Base-by-base conservation (phyloP, 2,888 invertebrate genomes). In the Spodoptera littoralis region DNA sequence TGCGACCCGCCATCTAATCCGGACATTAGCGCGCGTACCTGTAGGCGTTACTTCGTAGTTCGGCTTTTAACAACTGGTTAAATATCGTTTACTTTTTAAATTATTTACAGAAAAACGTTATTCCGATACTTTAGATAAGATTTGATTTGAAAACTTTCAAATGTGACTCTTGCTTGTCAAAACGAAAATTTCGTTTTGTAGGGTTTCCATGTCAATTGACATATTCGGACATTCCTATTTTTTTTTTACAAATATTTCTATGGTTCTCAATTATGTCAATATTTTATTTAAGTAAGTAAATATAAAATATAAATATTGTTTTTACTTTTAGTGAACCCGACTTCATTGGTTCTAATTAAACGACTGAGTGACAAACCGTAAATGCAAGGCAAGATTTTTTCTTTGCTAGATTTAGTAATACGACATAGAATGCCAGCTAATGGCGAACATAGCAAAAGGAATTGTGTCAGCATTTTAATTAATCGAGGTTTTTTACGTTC, bases 401-500 rank as follows among this genome's bases (percentile, higher is more conserved):
- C 36, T 18, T 52, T 57, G 13, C 60, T 66, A 75, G 46, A 73
- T 80, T 73, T 76, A 52, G 79, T 67, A 80, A 80, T 50, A 67
- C 56, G 64, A 68, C 78, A 78, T 63, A 81, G 66, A 76, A 73
- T 66, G 64, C 43, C 67, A 45, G 44, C 60, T 56, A 70, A 75
- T 67, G 65, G 67, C 71, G 65, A 60, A 76, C 65, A 66, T 67
- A 77, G 76, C 59, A 60, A 63, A 69, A 65, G 70, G 82, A 84
- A 85, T 84, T 84, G 85, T 83, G 86, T 71, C 84, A 83, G 76
- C 62, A 73, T 76, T 85, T 84, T 82, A 84, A 85, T 82, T 82
- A 84, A 72, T 62, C 70, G 44, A 80, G 77, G 80, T 83, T 84
- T 84, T 73, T 80, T 41, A 41, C 24, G 49, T 65, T 76, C 66